Base-by-base conservation (phyloP, 2,797 vertebrate species). In the Sciaenops ocellatus region DNA sequence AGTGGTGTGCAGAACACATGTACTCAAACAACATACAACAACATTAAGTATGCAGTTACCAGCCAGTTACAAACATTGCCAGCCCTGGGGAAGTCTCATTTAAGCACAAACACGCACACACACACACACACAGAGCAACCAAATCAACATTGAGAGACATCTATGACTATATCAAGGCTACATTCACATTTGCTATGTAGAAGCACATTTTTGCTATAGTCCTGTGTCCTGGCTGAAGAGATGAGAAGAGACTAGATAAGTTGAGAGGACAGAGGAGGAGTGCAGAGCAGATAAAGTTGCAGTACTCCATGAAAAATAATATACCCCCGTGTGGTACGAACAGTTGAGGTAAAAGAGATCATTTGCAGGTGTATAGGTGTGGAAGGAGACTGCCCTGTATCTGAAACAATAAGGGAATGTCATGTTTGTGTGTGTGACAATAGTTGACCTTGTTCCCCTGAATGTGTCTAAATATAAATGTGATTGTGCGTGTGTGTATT, bases 191-290 rank as follows among this genome's bases (percentile, higher is more conserved):
- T 79, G 52, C 55, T 66, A 11, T 46, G 28, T 47, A 75, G 46
- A 83, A 67, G 55, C 56, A 82, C 3, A 75, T 77, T 86, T 64
- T 38, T 38, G 68, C 72, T 60, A 13, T 52, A 80, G 70, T 85
- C 73, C 66, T 78, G 64, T 74, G 62, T 73, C 59, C 70, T 46
- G 48, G 59, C 54, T 84, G 80, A 79, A 88, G 61, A 76, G 74
- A 87, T 72, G 71, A 80, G 34, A 79, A 65, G 73, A 83, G 83
- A 82, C 67, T 63, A 87, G 87, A 91, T 87, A 88, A 91, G 85
- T 78, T 50, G 44, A 80, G 89, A 93, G 82, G 94, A 94, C 82
- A 68, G 76, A 85, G 88, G 89, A 69, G 62, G 59, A 79, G 69
- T 73, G 82, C 71, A 48, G 65, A 87, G 78, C 70, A 85, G 87